A percentile compares a stretch with the other conserved stretches of the same genome.
phyloP scores from a whole-genome alignment of 2,888 invertebrate genomes.

The Polydrusus cervinus region DNA sequence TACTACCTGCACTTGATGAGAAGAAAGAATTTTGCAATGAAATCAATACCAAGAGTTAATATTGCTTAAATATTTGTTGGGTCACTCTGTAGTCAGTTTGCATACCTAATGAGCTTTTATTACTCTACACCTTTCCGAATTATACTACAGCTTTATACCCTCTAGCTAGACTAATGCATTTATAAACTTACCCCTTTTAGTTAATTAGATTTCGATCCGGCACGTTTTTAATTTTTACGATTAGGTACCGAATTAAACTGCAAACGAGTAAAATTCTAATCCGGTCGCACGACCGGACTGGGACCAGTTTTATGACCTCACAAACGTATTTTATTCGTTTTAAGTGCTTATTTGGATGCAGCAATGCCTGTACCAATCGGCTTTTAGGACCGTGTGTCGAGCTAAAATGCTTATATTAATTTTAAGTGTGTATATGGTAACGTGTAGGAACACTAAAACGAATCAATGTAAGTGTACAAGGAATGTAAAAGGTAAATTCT shows the following conservation, averaged over 20 bases:
- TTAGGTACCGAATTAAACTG: conserved; percentile 5
- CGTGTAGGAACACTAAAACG: too few relatives aligned
- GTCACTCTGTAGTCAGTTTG: too few relatives aligned
- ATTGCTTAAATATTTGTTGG: too few relatives aligned
- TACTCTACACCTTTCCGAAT: too few relatives aligned
- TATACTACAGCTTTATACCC: too few relatives aligned
- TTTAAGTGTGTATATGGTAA: conserved; percentile 12
- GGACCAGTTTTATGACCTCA: conserved; percentile 34
- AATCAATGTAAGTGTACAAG: too few relatives aligned
- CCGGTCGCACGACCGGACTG: conserved; percentile 28
- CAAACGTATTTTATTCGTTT: conserved; percentile 31
- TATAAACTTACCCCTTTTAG: conserved; percentile 11
- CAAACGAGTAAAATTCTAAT: conserved; percentile 34
- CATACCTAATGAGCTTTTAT: too few relatives aligned
- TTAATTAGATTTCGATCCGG: conserved; percentile 9
- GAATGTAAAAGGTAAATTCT: too few relatives aligned
- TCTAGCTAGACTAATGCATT: too few relatives aligned
- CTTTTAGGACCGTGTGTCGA: conserved; percentile 22
- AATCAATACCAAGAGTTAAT: too few relatives aligned
- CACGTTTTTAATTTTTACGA: conserved; percentile 50
- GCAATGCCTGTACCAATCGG: conserved; percentile 17
- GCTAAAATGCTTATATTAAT: conserved; percentile 31
- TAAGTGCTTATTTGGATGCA: conserved; percentile 48
- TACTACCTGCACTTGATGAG: too few relatives aligned
- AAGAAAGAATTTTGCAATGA: too few relatives aligned